Evolutionary conservation across 2,113 vertebrate species (phyloP), one percentile per base, ranked within the genome.

Genomic region (Neomonachus schauinslandi): DNA sequence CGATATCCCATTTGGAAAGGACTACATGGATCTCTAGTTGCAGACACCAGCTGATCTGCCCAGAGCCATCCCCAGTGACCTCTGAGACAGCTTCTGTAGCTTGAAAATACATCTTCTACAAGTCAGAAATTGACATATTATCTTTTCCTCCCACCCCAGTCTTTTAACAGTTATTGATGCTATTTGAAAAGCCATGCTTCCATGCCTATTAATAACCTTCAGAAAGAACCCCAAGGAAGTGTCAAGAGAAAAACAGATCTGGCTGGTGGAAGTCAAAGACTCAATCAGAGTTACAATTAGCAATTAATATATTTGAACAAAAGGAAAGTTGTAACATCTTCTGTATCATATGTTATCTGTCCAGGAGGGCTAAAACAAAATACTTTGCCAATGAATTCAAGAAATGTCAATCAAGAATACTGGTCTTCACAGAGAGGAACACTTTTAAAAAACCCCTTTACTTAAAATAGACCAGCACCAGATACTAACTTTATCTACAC

Each of bases 191-290:
- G 88, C 81, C 94, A 91, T 46, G 67, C 91, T 95, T 95, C 96
- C 84, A 88, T 74, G 94, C 39, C 95, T 98, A 98, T 97, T 97
- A 98, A 97, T 98, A 98, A 97, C 97, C 87, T 95, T 82, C 81
- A 89, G 94, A 97, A 91, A 97, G 90, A 96, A 94, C 91, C 89
- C 57, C 3, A 5, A 97, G 84, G 96, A 97, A 97, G 96, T 96
- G 84, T 97, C 88, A 95, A 85, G 89, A 97, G 94, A 94, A 98
- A 98, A 98, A 97, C 0, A 88, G 83, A 95, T 93, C 94, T 84
- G 71, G 88, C 76, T 92, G 67, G 83, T 74, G 57, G 91, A 91
- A 98, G 94, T 96, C 94, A 94, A 71, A 94, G 93, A 92, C 36
- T 93, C 81, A 88, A 82, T 79, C 53, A 63, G 97, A 90, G 93